Evolutionary conservation across 1,140 invertebrate genomes (phyloP), one percentile per base, ranked within the genome.

Genomic region (Carcinoscorpius rotundicauda): DNA sequence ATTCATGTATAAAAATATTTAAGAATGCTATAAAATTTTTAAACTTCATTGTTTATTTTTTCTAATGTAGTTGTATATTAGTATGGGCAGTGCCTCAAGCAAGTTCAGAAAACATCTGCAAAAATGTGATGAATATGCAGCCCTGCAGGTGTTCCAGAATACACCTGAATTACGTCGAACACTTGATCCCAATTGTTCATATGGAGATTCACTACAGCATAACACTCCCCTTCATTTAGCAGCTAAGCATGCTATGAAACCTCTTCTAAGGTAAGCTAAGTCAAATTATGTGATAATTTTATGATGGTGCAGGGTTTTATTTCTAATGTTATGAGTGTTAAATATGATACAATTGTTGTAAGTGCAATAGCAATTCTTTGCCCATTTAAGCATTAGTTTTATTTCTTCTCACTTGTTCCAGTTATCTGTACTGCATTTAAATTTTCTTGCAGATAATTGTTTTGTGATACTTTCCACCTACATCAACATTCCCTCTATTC

Each of bases 81-180:
- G 29, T 29, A 86, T 86, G 85, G 85, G 85, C 66, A 86, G 83
- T 75, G 78, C 83, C 48, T 85, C 84, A 10, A 85, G 84, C 51
- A 86, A 86, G 74, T 86, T 86, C 71, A 82, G 84, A 68, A 86
- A 85, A 72, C 84, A 86, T 74, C 77, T 86, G n/a, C 83, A 84
- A 73, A 82, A 84, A 79, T 84, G 84, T 49, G 84, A 86, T 74
- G 85, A 86, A 74, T 85, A 83, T 74, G 84, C 84, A 63, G 85
- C 85, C 29, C 81, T 86, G 78, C 82, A 85, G 73, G 75, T 82
- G 51, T 83, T 81, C 72, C 81, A 84, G 71, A 83, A 79, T 73
- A 83, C 81, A 68, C 80, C 80, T 55, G 84, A 86, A 69, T 73
- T 87, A 11, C 76, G 82, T 60, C 84, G 84, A 70, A 83, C 78